phyloP scores from a whole-genome alignment of 2,797 vertebrate species.

The Eulemur coronatus region DNA sequence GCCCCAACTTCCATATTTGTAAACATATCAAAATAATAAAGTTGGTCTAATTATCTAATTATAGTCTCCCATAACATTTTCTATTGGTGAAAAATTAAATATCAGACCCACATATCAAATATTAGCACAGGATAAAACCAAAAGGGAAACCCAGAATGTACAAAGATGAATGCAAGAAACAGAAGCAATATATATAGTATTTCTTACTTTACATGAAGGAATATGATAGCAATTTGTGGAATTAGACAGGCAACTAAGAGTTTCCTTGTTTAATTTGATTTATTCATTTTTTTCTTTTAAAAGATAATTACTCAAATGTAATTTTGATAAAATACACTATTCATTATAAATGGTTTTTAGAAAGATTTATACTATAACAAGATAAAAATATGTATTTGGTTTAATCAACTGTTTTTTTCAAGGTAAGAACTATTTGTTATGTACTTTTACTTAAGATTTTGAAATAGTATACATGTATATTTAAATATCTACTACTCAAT shows the following conservation, averaged over 20 bases:
- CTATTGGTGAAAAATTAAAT: neutral
- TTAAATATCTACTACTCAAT: neutral
- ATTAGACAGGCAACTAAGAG: neutral
- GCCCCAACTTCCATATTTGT: neutral
- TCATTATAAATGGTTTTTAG: neutral
- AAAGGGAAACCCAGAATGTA: neutral
- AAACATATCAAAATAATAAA: constrained; percentile 31
- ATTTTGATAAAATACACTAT: constrained; percentile 15
- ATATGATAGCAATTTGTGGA: neutral
- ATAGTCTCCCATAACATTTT: neutral
- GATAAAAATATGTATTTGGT: neutral
- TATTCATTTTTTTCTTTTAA: constrained; percentile 3
- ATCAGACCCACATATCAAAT: neutral
- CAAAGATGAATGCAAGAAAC: constrained; percentile 21
- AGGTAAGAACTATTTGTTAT: neutral
- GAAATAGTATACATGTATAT: neutral
- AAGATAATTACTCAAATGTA: neutral
- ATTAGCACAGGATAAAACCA: neutral
- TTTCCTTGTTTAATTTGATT: neutral
- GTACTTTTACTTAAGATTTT: neutral
- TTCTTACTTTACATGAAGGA: constrained; percentile 29
- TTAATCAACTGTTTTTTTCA: neutral
- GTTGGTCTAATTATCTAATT: neutral
- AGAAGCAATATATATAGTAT: neutral
- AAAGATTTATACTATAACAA: constrained; percentile 17